Conservation (phyloP, 2,797 vertebrate species). For the Graptemys geographica region DNA sequence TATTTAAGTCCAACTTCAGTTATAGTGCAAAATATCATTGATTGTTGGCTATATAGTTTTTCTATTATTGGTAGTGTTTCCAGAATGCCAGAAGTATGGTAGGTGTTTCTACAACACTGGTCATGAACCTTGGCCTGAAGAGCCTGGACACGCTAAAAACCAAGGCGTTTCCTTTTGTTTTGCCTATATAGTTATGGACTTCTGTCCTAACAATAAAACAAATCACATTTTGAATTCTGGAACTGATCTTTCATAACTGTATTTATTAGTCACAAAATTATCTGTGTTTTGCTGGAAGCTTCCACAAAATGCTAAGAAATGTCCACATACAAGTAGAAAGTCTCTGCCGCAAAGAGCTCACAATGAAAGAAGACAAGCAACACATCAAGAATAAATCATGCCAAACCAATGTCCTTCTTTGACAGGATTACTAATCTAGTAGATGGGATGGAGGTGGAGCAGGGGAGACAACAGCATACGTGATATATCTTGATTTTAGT, state of each 20-base stretch:
- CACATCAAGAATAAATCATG: too few relatives aligned
- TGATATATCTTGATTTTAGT: too few relatives aligned
- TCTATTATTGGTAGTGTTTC: background rate
- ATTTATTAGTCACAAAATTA: background rate
- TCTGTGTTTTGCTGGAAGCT: background rate
- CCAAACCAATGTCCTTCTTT: too few relatives aligned
- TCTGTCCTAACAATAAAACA: background rate
- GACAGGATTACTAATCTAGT: too few relatives aligned
- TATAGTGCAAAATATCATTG: background rate
- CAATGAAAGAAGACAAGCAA: too few relatives aligned
- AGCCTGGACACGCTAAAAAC: background rate
- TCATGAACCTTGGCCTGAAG: background rate
- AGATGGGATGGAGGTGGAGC: too few relatives aligned
- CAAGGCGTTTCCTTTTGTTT: background rate
- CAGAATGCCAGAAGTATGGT: background rate
- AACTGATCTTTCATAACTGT: background rate
- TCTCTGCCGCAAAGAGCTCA: too few relatives aligned
- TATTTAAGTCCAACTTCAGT: background rate
- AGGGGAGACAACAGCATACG: too few relatives aligned
- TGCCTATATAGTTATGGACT: background rate
- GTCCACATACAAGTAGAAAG: too few relatives aligned
- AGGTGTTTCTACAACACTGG: too few relatives aligned
- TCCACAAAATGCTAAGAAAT: too few relatives aligned
- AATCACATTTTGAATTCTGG: background rate
- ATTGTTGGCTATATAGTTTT: background rate